These are phyloP conservation scores for Numida meleagris DNA, from an alignment of 2,113 vertebrate species.

Conservation along the genomic window DNA sequence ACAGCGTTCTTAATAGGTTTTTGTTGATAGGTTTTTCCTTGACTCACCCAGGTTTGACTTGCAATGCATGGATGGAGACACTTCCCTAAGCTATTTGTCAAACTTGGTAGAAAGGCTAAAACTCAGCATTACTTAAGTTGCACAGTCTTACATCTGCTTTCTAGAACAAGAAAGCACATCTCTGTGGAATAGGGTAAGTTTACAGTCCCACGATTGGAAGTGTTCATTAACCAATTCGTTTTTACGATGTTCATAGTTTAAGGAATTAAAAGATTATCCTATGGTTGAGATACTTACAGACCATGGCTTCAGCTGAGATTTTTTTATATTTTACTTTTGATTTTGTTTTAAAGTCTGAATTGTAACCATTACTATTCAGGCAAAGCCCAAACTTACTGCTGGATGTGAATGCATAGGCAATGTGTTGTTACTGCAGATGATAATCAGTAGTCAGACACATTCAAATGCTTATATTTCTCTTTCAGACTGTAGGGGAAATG, in stretches of 20 bases:
- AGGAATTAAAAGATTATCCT: background rate
- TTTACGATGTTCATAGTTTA: background rate
- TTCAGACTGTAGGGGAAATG: background rate
- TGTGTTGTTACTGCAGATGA: background rate
- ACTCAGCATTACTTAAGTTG: background rate
- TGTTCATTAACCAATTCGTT: background rate
- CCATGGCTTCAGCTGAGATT: rapidly evolving
- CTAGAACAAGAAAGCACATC: rapidly evolving
- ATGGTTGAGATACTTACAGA: background rate
- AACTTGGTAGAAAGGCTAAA: background rate
- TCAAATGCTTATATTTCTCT: background rate
- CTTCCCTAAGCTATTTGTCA: background rate
- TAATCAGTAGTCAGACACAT: background rate
- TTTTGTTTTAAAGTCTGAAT: background rate
- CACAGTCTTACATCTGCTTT: background rate
- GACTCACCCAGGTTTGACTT: background rate
- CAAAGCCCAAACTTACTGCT: background rate
- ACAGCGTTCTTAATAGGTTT: background rate
- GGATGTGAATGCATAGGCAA: background rate
- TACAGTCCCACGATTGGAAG: background rate
- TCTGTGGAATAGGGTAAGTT: background rate
- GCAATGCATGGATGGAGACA: background rate
- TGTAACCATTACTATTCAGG: background rate
- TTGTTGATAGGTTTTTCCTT: background rate
- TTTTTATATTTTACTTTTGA: background rate